Conservation (phyloP, 2,113 vertebrate species). For the Panurus biarmicus region DNA sequence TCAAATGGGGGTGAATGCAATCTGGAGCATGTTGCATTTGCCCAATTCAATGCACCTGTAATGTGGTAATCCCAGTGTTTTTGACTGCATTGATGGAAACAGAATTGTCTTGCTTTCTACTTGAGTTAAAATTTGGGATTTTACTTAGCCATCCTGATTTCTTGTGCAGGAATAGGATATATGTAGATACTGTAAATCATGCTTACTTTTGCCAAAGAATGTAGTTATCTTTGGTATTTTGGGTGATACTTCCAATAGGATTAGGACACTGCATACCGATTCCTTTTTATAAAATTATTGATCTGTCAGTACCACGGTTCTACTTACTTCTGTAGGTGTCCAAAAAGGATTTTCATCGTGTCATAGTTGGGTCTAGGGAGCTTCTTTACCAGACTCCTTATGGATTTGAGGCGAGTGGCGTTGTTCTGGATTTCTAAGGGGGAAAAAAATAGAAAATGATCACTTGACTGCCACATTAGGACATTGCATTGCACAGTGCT, state of each 20-base stretch:
- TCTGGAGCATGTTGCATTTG: neutral
- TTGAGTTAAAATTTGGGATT: neutral
- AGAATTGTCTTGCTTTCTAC: neutral
- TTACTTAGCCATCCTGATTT: neutral
- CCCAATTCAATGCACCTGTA: neutral
- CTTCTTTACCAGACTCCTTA: slow-evolving; percentile 80
- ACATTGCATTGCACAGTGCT: neutral
- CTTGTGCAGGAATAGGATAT: neutral
- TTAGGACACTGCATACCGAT: neutral
- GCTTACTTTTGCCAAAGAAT: neutral
- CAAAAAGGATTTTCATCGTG: slow-evolving; percentile 89
- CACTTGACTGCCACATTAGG: neutral
- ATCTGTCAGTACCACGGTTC: neutral
- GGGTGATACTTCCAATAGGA: neutral
- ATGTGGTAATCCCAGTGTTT: neutral
- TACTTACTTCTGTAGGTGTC: slow-evolving; percentile 86
- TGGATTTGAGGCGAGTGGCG: slow-evolving; percentile 67
- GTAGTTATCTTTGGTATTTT: neutral
- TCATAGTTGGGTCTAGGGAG: slow-evolving; percentile 87
- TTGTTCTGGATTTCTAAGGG: slow-evolving; percentile 80
- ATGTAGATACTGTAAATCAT: neutral
- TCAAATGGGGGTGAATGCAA: neutral
- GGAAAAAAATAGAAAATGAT: neutral
- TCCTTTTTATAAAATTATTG: neutral
- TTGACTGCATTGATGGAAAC: neutral